phyloP scores from a whole-genome alignment of 2,888 invertebrate species.

The Caenorhabditis sp. region DNA sequence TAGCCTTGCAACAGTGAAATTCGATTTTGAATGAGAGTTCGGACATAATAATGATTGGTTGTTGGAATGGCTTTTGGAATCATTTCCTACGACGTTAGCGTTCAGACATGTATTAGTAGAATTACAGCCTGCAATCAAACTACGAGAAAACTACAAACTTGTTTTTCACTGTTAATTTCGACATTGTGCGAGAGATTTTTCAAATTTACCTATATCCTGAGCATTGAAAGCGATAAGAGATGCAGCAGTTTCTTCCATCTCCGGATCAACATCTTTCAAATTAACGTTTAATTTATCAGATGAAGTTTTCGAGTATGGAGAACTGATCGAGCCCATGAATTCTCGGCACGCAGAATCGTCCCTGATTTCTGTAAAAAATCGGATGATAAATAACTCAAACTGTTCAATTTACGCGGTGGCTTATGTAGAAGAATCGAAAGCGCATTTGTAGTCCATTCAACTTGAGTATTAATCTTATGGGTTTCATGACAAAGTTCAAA shows the following conservation, averaged over 20 bases:
- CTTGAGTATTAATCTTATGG: neutral
- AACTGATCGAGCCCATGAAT: neutral
- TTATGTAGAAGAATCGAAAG: conserved; percentile 35
- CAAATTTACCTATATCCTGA: neutral
- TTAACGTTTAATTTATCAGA: neutral
- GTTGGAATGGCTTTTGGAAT: neutral
- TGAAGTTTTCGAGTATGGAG: neutral
- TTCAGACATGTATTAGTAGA: conserved; percentile 7
- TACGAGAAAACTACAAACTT: neutral
- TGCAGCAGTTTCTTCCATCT: neutral
- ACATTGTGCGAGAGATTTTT: neutral
- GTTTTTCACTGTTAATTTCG: conserved; percentile 21
- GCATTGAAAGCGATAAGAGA: neutral
- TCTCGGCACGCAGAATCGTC: neutral
- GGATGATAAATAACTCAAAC: too few relatives aligned
- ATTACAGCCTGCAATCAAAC: neutral
- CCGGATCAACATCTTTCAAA: neutral
- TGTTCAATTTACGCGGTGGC: conserved; percentile 28
- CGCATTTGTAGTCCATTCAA: conserved; percentile 32
- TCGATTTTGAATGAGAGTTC: neutral
- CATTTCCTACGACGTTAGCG: neutral
- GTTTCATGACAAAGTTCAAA: conserved; percentile 69
- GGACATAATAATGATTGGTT: neutral
- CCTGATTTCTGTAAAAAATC: neutral
- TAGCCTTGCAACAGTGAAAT: conserved; percentile 23